These are phyloP conservation scores for Ranitomeya imitator DNA, from an alignment of 2,113 vertebrate species.

Conservation along the genomic window DNA sequence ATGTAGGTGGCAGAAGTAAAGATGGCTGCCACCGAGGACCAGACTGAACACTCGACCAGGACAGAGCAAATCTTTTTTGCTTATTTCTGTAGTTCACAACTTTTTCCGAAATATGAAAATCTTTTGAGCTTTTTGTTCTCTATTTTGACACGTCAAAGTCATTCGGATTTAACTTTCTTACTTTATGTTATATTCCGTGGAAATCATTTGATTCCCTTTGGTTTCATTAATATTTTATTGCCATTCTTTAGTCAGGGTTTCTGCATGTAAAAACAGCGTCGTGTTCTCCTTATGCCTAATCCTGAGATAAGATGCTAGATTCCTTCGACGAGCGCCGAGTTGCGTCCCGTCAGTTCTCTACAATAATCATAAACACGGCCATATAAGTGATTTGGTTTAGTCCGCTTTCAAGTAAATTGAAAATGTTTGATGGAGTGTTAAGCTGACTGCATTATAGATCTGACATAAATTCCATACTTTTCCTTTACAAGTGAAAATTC, in stretches of 20 bases:
- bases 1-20: too few relatives aligned
- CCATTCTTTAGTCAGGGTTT: neutral
- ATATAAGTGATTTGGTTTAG: constrained; percentile 60
- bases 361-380: constrained; percentile 58
- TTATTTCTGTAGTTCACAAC: neutral
- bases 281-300: constrained; percentile 43
- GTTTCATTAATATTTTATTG: constrained; percentile 22
- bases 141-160: neutral
- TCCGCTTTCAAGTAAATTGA: constrained; percentile 65
- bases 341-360: constrained; percentile 10
- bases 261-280: constrained; percentile 1
- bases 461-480: constrained; percentile 63
- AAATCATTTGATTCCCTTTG: constrained; percentile 37
- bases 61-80: too few relatives aligned
- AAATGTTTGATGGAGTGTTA: constrained; percentile 65
- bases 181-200: neutral
- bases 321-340: neutral
- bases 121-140: neutral
- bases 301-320: constrained; percentile 11
- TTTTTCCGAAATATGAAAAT: neutral
- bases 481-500: constrained; percentile 59
- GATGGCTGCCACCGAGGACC: too few relatives aligned
- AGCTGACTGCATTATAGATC: constrained; percentile 62
- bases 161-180: neutral
- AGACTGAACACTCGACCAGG: too few relatives aligned